A percentile compares a stretch with the other conserved stretches of the same genome.
Conservation (phyloP, 2,113 vertebrate genomes). For the Rhinolophus ferrumequinum region DNA sequence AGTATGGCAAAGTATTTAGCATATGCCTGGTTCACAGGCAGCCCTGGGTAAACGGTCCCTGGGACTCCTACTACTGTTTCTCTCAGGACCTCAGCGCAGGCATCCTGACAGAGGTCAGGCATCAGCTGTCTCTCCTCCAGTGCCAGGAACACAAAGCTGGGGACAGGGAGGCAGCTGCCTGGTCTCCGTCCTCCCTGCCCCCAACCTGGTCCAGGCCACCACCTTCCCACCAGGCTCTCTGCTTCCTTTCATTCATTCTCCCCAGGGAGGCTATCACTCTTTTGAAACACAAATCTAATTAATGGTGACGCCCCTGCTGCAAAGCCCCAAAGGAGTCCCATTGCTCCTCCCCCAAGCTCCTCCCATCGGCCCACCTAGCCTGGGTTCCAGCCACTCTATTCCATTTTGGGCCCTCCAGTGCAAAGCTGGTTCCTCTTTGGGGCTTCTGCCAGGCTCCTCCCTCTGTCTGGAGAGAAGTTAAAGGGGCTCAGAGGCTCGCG, state of each 20-base stretch:
- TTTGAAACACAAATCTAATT: background rate
- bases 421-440: background rate
- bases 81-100: background rate
- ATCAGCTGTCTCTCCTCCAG: fast-evolving
- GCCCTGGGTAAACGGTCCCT: fast-evolving
- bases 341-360: background rate
- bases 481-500: background rate
- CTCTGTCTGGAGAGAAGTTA: background rate
- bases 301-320: no score
- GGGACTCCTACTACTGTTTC: fast-evolving
- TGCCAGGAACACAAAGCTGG: background rate
- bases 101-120: fast-evolving
- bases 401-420: background rate
- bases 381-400: background rate
- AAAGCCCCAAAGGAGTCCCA: background rate
- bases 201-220: background rate
- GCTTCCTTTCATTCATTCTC: background rate
- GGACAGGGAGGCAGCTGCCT: background rate
- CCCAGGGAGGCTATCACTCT: background rate
- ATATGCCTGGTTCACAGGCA: background rate
- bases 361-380: fast-evolving
- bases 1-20: background rate
- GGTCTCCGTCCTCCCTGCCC: background rate
- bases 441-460: background rate
- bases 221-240: background rate